Percentiles rank a stretch among this genome's conserved stretches.
Evolutionary conservation across 2,797 vertebrate species (phyloP).

Genomic region (Ispidina picta): DNA sequence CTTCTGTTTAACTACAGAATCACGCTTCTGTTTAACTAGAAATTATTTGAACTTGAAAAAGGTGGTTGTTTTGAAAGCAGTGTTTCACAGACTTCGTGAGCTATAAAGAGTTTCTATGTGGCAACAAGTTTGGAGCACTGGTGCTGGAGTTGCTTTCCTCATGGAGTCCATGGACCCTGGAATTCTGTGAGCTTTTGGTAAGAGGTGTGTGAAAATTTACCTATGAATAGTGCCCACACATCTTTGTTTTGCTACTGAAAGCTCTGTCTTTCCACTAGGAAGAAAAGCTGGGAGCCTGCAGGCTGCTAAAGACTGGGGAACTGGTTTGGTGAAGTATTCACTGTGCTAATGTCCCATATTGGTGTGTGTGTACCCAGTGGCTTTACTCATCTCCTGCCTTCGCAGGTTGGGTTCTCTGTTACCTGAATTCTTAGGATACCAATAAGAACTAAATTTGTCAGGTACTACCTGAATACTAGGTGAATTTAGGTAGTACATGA

Average conservation of each 20-base stretch:
- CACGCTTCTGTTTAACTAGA: not conserved
- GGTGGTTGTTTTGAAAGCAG: not conserved
- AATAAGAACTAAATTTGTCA: not conserved
- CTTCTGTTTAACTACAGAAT: not conserved
- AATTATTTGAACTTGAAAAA: not conserved
- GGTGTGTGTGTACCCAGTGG: not conserved
- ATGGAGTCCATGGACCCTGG: not conserved
- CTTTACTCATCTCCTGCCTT: not conserved
- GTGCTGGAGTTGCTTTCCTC: not conserved
- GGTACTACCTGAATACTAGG: not conserved
- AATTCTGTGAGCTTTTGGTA: not conserved
- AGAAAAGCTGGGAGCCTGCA: not conserved
- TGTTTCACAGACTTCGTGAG: not conserved
- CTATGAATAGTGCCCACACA: not conserved
- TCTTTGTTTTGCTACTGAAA: not conserved
- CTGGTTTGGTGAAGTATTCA: not conserved
- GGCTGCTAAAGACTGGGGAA: not conserved
- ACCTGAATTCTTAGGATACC: not conserved
- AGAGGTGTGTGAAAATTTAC: not conserved
- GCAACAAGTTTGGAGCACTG: not conserved
- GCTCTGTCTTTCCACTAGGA: not conserved
- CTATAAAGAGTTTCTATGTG: not conserved
- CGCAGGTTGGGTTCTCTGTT: not conserved
- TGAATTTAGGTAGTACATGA: not conserved
- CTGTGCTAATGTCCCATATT: not conserved